Base-by-base conservation (phyloP, 1,140 invertebrate genomes). In the Drosophila orena region DNA sequence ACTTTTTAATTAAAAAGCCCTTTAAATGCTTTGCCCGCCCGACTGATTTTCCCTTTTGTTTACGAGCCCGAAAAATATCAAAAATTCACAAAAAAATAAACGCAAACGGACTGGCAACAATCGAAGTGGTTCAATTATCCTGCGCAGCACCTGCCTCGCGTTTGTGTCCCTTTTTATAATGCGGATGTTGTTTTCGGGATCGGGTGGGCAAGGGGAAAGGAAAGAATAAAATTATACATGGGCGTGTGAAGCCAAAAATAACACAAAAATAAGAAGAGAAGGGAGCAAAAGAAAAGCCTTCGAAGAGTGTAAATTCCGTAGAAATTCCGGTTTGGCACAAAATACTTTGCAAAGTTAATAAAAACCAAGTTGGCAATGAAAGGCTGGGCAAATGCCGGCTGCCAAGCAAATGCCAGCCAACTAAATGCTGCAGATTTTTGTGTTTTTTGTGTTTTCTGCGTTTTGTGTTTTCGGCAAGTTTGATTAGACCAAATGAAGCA, bases 1-100 rank as follows among this genome's bases (percentile, higher is more conserved):
- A 86, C 81, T 86, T 86, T 86, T 86, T 86, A 86, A 86, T 86
- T 86, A 86, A 86, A 86, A 86, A 88, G 75, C 86, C 75, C 79
- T 77, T 78, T 88, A 86, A 86, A 83, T 88, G 79, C 58, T 83
- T 76, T 81, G 38, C 35, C 70, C 60, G 80, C 80, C 60, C 68
- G 76, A 62, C 70, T 72, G 80, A 54, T 46, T 75, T 57, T 49
- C 42, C 38, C 60, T 49, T 66, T 59, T 65, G 37, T 61, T 65
- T 46, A 54, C 53, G 38, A 17, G 12, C 35, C 52, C 57, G 10
- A 43, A 70, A 44, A 70, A 78, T 40, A 72, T 68, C 40, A 50
- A 59, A 73, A 60, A 58, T 69, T 35, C 60, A 57, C 47, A 27
- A 43, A 66, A 66, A 54, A 62, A 79, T 75, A 76, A 68, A 53